Conservation (phyloP, 2,797 vertebrate species). For the Acanthis flammea region DNA sequence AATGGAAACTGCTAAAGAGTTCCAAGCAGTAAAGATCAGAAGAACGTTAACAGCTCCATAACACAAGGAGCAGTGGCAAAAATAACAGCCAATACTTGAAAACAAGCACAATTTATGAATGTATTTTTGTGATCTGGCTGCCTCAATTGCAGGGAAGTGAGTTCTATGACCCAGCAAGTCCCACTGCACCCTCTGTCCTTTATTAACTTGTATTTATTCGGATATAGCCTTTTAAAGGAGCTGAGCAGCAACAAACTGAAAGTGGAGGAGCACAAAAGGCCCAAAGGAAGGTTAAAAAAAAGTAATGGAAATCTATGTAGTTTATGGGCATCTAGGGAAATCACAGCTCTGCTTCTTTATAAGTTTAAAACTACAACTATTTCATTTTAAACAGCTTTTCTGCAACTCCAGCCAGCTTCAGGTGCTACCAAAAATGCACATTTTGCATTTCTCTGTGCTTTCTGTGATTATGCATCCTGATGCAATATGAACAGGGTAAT, state of each 20-base stretch:
- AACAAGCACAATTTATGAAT: background rate
- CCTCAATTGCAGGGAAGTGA: background rate
- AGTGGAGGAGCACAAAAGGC: background rate
- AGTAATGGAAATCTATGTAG: background rate
- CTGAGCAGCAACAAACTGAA: background rate
- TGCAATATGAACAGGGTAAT: background rate
- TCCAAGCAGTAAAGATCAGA: background rate
- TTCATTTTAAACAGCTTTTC: slow-evolving; percentile 16
- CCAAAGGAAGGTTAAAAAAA: slow-evolving; percentile 39
- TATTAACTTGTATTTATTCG: slow-evolving; percentile 50
- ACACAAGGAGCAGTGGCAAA: background rate
- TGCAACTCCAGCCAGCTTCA: background rate
- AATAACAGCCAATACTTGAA: background rate
- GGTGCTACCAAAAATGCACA: background rate
- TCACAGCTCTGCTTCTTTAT: background rate
- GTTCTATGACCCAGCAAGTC: background rate
- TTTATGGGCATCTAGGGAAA: slow-evolving; percentile 30
- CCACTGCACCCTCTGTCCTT: slow-evolving; percentile 3
- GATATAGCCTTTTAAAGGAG: slow-evolving; percentile 29
- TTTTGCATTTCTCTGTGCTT: background rate
- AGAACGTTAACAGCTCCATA: background rate
- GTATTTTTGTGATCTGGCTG: background rate
- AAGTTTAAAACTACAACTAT: slow-evolving; percentile 13
- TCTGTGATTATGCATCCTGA: background rate
- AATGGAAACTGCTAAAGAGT: background rate